Conservation (phyloP, 2,888 invertebrate genomes). For the Anthophora plumipes region DNA sequence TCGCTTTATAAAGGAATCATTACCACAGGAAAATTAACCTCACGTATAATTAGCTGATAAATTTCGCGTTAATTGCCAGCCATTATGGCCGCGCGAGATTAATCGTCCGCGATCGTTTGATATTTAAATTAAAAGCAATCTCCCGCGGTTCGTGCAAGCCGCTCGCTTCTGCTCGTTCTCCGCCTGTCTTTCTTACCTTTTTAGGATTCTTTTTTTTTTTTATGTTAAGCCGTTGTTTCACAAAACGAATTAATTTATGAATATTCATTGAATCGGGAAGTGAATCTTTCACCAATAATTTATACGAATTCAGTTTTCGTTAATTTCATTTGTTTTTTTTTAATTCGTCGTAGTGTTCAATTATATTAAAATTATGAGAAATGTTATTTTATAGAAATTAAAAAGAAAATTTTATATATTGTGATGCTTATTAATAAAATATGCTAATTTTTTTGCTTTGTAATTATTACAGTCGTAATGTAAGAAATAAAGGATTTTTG, state of each 20-base stretch:
- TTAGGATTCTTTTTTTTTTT: not conserved
- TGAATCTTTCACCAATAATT: not conserved
- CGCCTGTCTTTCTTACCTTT: not conserved
- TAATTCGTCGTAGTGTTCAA: no score
- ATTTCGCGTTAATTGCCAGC: constrained; percentile 75
- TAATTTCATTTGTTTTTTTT: not conserved
- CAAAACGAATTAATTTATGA: constrained; percentile 6
- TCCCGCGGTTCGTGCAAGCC: constrained; percentile 43
- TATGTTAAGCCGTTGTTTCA: not conserved
- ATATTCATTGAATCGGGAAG: not conserved
- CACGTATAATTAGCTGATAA: constrained; percentile 79
- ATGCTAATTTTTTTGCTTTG: no score
- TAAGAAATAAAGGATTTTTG: no score
- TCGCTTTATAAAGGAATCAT: constrained; percentile 56
- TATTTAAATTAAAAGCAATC: constrained; percentile 75
- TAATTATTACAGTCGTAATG: no score
- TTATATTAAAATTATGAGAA: no score
- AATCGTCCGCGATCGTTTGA: constrained; percentile 64
- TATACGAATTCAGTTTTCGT: not conserved
- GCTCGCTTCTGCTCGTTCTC: constrained; percentile 10
- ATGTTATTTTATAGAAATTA: no score
- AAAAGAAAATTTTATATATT: no score
- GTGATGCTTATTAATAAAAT: no score
- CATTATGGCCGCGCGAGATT: constrained; percentile 68
- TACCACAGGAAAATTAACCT: constrained; percentile 70